Conservation (phyloP, 2,888 invertebrate genomes). For the Oligia latruncula region DNA sequence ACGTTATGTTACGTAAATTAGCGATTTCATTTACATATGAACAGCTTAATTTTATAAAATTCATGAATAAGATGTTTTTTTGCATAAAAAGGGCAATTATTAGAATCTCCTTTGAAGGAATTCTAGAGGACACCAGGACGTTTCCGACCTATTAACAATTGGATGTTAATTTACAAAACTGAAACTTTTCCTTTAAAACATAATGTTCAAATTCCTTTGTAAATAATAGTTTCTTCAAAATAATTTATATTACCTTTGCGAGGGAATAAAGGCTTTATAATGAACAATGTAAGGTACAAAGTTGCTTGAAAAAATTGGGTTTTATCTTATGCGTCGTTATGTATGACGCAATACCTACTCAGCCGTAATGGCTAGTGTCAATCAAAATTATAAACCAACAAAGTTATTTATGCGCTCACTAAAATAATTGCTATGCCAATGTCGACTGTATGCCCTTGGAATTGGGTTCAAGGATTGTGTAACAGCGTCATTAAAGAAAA, state of each 20-base stretch:
- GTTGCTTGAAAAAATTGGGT: slow-evolving; percentile 62
- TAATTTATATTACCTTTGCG: slow-evolving; percentile 46
- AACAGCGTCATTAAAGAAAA: slow-evolving; percentile 60
- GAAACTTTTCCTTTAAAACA: slow-evolving; percentile 61
- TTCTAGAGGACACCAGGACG: slow-evolving; percentile 58
- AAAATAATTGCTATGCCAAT: slow-evolving; percentile 72
- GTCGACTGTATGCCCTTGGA: slow-evolving; percentile 71
- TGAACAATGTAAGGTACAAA: slow-evolving; percentile 56
- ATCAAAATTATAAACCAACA: slow-evolving; percentile 89
- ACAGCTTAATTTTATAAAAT: neutral
- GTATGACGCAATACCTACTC: slow-evolving; percentile 88
- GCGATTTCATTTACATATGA: too few relatives aligned
- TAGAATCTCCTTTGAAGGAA: slow-evolving; percentile 27
- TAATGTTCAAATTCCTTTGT: slow-evolving; percentile 68
- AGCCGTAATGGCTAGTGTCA: slow-evolving; percentile 89
- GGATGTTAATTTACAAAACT: slow-evolving; percentile 53
- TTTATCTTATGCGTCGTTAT: slow-evolving; percentile 81
- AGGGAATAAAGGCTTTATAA: slow-evolving; percentile 56
- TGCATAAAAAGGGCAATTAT: slow-evolving; percentile 27
- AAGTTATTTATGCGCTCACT: slow-evolving; percentile 78
- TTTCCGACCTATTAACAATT: slow-evolving; percentile 53
- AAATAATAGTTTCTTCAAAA: slow-evolving; percentile 64
- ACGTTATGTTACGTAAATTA: neutral
- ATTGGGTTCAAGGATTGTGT: slow-evolving; percentile 60
- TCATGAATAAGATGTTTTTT: slow-evolving; percentile 7